These are phyloP conservation scores for Echiichthys vipera DNA, from an alignment of 2,797 vertebrate species.

Conservation along the genomic window DNA sequence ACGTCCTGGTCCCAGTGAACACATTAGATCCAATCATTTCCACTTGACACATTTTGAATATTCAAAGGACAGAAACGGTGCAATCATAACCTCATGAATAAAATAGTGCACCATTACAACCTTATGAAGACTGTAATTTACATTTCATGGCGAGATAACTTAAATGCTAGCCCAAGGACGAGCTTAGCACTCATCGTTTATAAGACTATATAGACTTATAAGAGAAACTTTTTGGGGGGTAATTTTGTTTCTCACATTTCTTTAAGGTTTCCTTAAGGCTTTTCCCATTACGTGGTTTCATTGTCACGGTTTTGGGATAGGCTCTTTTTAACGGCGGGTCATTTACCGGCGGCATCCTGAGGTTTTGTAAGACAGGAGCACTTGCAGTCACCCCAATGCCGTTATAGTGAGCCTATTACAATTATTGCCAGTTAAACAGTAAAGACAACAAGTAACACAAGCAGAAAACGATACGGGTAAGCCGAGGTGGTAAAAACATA, in stretches of 20 bases:
- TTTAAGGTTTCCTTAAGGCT: conserved; percentile 62
- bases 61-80: conserved; percentile 70
- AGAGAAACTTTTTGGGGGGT: conserved; percentile 56
- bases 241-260: conserved; percentile 63
- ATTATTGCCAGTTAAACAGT: conserved; percentile 37
- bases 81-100: conserved; percentile 80
- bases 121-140: conserved; percentile 74
- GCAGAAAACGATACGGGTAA: too few relatives aligned
- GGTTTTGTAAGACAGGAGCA: conserved; percentile 35
- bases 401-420: conserved; percentile 19
- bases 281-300: conserved; percentile 56
- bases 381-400: conserved; percentile 37
- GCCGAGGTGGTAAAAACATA: background rate
- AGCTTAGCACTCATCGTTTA: conserved; percentile 59
- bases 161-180: conserved; percentile 66
- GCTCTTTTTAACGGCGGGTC: conserved; percentile 63
- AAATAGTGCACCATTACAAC: conserved; percentile 73
- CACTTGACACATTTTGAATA: conserved; percentile 74
- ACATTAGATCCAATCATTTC: conserved; percentile 67
- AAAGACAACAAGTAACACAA: too few relatives aligned
- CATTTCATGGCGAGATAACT: conserved; percentile 66
- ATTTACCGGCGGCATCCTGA: conserved; percentile 63
- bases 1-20: conserved; percentile 52
- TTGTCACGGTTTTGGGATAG: conserved; percentile 43
- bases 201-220: conserved; percentile 61